Evolutionary conservation across 64 coral and sea anemone species (phyloP).

Genomic region (Montipora foliosa): DNA sequence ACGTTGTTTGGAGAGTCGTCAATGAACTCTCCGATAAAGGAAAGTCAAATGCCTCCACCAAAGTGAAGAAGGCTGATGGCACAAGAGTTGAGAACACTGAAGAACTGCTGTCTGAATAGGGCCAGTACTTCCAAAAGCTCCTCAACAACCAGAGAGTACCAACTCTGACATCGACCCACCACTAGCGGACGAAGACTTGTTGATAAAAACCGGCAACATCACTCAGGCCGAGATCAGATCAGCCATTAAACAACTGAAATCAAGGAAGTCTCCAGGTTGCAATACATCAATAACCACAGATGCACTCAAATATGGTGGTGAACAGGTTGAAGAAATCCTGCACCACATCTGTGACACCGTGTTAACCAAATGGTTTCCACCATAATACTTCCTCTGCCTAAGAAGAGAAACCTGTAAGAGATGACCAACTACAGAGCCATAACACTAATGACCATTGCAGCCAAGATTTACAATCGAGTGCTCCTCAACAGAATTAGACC

Average conservation of each 20-base stretch:
- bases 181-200: conserved; percentile 16
- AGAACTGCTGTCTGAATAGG: background rate
- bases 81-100: no score
- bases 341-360: no score
- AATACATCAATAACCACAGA: background rate
- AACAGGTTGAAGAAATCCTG: background rate
- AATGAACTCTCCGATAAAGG: no score
- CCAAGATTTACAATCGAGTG: background rate
- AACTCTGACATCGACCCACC: background rate
- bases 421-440: conserved; percentile 2
- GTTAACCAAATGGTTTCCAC: background rate
- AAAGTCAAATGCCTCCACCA: no score
- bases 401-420: conserved; percentile 25
- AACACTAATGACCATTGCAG: background rate
- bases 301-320: no score
- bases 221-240: background rate
- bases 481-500: background rate
- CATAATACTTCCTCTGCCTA: conserved; percentile 24
- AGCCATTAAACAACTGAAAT: conserved; percentile 15
- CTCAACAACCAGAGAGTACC: background rate
- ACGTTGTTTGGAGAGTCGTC: no score
- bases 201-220: background rate
- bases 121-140: background rate
- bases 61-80: no score
- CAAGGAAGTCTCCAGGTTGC: background rate